phyloP scores from a whole-genome alignment of 2,888 invertebrate genomes.

The Lobophora halterata region DNA sequence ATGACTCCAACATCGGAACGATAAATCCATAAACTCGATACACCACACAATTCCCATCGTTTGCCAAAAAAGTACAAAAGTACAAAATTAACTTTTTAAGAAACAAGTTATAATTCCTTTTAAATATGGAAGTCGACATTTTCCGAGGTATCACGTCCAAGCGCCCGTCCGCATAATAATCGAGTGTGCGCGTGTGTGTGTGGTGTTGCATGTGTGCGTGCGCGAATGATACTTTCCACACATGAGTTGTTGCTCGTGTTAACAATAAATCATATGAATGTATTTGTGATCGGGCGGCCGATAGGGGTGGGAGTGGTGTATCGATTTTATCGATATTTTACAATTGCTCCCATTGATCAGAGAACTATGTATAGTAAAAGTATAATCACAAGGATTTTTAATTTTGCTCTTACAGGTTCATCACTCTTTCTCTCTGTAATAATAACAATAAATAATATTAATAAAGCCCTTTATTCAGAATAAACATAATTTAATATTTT shows the following conservation, averaged over 20 bases:
- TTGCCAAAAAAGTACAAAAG: slow-evolving; percentile 20
- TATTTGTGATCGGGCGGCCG: slow-evolving; percentile 67
- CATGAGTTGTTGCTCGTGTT: slow-evolving; percentile 70
- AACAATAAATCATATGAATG: slow-evolving; percentile 78
- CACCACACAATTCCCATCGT: slow-evolving; percentile 18
- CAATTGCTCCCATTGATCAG: slow-evolving; percentile 13
- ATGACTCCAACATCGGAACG: slow-evolving; percentile 6
- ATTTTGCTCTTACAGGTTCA: too few relatives aligned
- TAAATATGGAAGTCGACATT: slow-evolving; percentile 43
- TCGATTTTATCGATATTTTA: slow-evolving; percentile 23
- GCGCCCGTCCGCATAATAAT: slow-evolving; percentile 46
- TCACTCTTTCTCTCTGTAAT: too few relatives aligned
- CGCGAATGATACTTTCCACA: slow-evolving; percentile 65
- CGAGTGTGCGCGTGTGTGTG: slow-evolving; percentile 24
- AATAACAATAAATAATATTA: too few relatives aligned
- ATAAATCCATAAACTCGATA: slow-evolving; percentile 22
- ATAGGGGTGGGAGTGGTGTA: slow-evolving; percentile 38
- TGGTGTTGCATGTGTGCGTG: slow-evolving; percentile 45
- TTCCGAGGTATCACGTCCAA: slow-evolving; percentile 51
- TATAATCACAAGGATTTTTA: too few relatives aligned
- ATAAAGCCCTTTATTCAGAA: too few relatives aligned
- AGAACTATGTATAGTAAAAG: too few relatives aligned
- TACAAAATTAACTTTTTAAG: slow-evolving; percentile 32
- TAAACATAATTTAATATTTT: too few relatives aligned
- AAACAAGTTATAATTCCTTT: slow-evolving; percentile 34